Evolutionary conservation across 37 sponge, comb jelly and placozoan genomes (phyloP), one percentile per base, ranked within the genome.

Genomic region (Aphrocallistes beatrix): DNA sequence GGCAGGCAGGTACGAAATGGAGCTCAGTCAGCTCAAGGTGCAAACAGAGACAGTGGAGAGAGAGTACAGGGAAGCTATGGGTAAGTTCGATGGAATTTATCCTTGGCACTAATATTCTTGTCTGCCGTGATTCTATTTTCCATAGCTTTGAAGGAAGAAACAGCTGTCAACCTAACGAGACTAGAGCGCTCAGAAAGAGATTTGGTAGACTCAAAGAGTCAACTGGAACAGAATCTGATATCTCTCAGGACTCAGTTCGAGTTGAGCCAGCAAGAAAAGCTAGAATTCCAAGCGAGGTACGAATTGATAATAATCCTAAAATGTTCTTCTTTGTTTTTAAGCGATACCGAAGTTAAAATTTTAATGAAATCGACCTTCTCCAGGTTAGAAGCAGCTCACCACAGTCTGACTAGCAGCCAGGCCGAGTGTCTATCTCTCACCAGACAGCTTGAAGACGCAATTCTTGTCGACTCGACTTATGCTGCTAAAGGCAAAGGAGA

Each of bases 331-430:
- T 13, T 47, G 17, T 21, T 21, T 17, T 47, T 17, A 21, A 47
- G 49, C 17, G 17, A 47, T 47, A 21, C 13, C 49, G n/a, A n/a
- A n/a, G n/a, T 42, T 42, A 6, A 42, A 13, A 42, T 16, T 13
- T 42, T 42, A 16, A 42, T 42, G 6, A 16, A 42, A 13, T 42
- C 13, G 13, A 42, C 6, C 13, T 16, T 16, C 45, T 42, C 10
- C 8, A 60, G 75, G n/a, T 60, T 60, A 30, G 75, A 60, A 60
- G 25, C 75, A 60, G 8, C 75, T 19, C 25, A 60, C 34, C 75
- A 60, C 75, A 60, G n/a, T 30, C n/a, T 60, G 34, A 60, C 75
- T 60, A 60, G 75, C 21, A 60, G 75, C n/a, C 75, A 60, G n/a
- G 75, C 75, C 10, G 75, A 60, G 75, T 60, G 75, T 28, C 3